Percentiles rank a stretch among this genome's conserved stretches.
Conservation (phyloP, 2,888 invertebrate genomes). For the Drosophila buzzatii region DNA sequence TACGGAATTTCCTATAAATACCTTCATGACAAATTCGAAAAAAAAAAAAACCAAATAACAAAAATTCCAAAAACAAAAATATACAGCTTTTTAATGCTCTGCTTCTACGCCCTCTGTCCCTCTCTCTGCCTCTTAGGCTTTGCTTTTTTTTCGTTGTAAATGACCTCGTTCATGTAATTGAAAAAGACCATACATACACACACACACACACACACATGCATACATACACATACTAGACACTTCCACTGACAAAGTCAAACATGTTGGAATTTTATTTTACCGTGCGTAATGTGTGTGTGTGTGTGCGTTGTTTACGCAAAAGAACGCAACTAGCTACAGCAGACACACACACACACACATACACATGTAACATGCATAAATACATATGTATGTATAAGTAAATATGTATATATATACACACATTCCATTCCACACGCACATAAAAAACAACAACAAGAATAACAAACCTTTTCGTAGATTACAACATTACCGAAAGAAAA, state of each 20-base stretch:
- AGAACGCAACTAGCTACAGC: conserved; percentile 66
- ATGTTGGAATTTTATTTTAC: conserved; percentile 71
- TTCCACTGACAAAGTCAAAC: conserved; percentile 63
- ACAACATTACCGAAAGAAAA: conserved; percentile 53
- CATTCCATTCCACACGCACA: conserved; percentile 40
- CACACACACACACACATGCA: conserved; percentile 37
- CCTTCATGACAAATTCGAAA: conserved; percentile 68
- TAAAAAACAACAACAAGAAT: conserved; percentile 30
- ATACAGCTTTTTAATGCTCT: conserved; percentile 50
- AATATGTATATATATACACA: conserved; percentile 20
- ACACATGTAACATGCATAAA: conserved; percentile 23
- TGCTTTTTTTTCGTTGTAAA: conserved; percentile 66
- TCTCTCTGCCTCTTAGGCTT: conserved; percentile 24
- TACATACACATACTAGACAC: conserved; percentile 5
- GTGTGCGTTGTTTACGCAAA: conserved; percentile 61
- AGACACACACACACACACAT: conserved; percentile 23
- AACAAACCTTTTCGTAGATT: conserved; percentile 60
- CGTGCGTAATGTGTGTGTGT: conserved; percentile 34
- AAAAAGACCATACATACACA: conserved; percentile 66
- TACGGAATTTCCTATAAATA: conserved; percentile 78
- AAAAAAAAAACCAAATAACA: conserved; percentile 10
- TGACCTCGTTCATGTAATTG: conserved; percentile 80
- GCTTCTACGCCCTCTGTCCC: neutral
- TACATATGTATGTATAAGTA: neutral
- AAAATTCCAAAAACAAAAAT: conserved; percentile 26